These are phyloP conservation scores for Anguilla megastoma DNA, from an alignment of 2,797 vertebrate genomes.

Conservation along the genomic window DNA sequence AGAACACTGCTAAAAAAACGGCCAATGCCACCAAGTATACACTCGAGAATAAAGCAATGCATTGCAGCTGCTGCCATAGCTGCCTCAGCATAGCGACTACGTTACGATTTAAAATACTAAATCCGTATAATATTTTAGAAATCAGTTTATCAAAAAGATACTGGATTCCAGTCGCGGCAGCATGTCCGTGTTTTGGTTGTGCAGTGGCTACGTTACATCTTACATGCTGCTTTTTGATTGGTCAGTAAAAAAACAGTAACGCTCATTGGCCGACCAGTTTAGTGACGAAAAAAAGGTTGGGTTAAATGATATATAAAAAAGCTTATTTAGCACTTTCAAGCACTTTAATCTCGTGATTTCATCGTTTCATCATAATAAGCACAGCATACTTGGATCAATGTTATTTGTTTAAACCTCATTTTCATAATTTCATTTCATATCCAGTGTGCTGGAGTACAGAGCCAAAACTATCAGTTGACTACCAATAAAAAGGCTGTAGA, in stretches of 20 bases:
- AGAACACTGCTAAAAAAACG: slow-evolving; percentile 5
- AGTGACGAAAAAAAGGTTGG: not conserved
- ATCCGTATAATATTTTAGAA: not conserved
- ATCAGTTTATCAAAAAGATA: not conserved
- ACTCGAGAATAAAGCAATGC: not conserved
- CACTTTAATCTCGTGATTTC: too few species aligned
- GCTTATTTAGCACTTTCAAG: too few species aligned
- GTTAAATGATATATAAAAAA: too few species aligned
- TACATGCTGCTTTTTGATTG: not conserved
- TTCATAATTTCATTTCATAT: too few species aligned
- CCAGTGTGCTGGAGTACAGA: too few species aligned
- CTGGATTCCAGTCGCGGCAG: not conserved
- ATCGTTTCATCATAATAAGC: too few species aligned
- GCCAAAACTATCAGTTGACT: too few species aligned
- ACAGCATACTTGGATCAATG: too few species aligned
- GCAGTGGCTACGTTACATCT: not conserved
- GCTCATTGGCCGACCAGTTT: not conserved
- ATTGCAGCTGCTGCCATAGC: slow-evolving; percentile 7
- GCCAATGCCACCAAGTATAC: not conserved
- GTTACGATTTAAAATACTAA: not conserved
- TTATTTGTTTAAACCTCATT: too few species aligned
- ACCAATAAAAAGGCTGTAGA: too few species aligned
- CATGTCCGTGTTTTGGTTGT: not conserved
- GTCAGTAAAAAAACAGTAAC: not conserved
- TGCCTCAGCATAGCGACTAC: slow-evolving; percentile 19